A percentile compares a stretch with the other conserved stretches of the same genome.
Evolutionary conservation across 2,113 vertebrate species (phyloP).

Genomic region (Atlantisia rogersi): DNA sequence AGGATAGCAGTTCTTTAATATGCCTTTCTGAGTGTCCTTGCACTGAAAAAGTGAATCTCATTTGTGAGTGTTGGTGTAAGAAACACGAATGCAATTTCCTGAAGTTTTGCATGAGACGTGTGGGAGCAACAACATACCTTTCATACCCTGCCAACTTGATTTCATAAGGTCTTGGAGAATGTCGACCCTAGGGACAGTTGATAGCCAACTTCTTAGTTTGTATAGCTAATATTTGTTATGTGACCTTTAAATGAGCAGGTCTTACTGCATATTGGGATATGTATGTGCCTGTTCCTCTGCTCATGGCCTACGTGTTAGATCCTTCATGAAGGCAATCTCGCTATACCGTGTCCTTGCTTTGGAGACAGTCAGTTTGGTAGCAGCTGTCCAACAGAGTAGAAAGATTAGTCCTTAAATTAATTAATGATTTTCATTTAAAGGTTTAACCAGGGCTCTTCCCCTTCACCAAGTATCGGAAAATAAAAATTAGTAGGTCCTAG

Average conservation of each 20-base stretch:
- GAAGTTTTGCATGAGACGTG: constrained; percentile 28
- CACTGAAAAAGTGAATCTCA: constrained; percentile 6
- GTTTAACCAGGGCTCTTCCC: neutral
- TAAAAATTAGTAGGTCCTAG: neutral
- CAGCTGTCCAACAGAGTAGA: neutral
- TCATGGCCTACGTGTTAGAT: neutral
- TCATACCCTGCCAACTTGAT: constrained; percentile 52
- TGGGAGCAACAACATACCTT: constrained; percentile 28
- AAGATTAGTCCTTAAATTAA: neutral
- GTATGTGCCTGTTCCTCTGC: neutral
- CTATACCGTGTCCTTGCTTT: neutral
- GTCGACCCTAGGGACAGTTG: neutral
- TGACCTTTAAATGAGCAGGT: neutral
- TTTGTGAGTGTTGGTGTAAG: constrained; percentile 22
- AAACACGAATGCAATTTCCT: constrained; percentile 59
- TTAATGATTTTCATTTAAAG: neutral
- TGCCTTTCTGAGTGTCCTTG: constrained; percentile 13
- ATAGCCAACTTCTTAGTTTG: constrained; percentile 18
- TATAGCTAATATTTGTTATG: neutral
- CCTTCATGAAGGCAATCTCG: neutral
- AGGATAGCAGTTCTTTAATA: constrained; percentile 27
- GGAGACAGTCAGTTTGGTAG: neutral
- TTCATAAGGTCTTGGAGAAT: constrained; percentile 42
- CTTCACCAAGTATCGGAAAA: neutral
- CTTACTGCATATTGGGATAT: neutral